These are phyloP conservation scores for Alligator mississippiensis DNA, from an alignment of 2,113 vertebrate species.

Conservation along the genomic window DNA sequence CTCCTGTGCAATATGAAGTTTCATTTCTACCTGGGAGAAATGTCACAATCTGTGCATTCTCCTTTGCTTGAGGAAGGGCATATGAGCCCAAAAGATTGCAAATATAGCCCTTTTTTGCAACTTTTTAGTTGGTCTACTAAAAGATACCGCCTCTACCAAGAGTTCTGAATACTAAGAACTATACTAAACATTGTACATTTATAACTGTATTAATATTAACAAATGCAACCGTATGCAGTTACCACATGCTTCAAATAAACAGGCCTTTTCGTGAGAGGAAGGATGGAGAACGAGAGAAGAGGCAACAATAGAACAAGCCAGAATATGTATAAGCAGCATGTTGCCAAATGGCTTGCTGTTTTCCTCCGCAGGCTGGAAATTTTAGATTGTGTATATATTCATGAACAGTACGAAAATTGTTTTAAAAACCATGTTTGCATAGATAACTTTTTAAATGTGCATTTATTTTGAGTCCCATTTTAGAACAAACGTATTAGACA, in stretches of 20 bases:
- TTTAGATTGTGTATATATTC: not conserved
- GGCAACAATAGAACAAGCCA: not conserved
- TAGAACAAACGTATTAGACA: constrained; percentile 14
- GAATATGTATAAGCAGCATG: not conserved
- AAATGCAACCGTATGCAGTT: too few relatives aligned
- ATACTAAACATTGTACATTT: too few relatives aligned
- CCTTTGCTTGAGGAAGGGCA: too few relatives aligned
- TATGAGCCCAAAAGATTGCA: too few relatives aligned
- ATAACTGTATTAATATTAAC: too few relatives aligned
- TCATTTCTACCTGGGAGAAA: too few relatives aligned
- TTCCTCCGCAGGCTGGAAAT: not conserved
- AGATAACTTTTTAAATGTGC: not conserved
- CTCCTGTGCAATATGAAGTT: too few relatives aligned
- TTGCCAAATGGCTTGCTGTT: not conserved
- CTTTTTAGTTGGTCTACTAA: too few relatives aligned
- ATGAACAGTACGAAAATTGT: not conserved
- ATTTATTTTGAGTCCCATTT: not conserved
- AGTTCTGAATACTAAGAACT: too few relatives aligned
- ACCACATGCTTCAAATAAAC: not conserved
- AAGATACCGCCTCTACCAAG: too few relatives aligned
- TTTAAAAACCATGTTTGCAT: not conserved
- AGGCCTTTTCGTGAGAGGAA: not conserved
- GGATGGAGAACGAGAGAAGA: not conserved
- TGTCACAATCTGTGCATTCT: too few relatives aligned
- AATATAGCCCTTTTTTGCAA: too few relatives aligned